phyloP scores from a whole-genome alignment of 2,797 vertebrate genomes.

The Sebastes diploproa region DNA sequence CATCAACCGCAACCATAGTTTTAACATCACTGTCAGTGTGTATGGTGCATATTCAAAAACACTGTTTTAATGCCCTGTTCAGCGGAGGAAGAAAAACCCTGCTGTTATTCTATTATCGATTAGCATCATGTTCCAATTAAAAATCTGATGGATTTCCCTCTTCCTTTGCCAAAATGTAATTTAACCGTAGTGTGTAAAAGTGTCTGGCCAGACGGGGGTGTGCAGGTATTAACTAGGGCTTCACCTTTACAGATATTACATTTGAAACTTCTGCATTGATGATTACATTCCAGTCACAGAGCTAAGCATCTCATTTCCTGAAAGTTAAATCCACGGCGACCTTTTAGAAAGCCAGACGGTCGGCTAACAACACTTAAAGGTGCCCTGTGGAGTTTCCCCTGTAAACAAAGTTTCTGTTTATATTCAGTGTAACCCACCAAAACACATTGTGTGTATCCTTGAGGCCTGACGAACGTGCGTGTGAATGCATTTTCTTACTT shows the following conservation, averaged over 20 bases:
- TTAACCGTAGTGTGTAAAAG: not conserved
- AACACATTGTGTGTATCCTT: not conserved
- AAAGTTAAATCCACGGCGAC: not conserved
- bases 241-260: not conserved
- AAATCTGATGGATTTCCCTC: not conserved
- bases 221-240: not conserved
- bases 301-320: not conserved
- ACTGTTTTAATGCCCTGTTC: not conserved
- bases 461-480: not conserved
- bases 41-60: too few species aligned
- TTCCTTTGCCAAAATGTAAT: not conserved
- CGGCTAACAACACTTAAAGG: not conserved
- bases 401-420: not conserved
- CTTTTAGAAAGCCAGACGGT: not conserved
- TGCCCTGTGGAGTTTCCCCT: not conserved
- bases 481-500: not conserved
- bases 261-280: not conserved
- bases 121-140: not conserved
- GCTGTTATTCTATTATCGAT: not conserved
- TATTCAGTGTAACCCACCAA: not conserved
- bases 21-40: not conserved
- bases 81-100: not conserved
- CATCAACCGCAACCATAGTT: not conserved
- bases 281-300: conserved; percentile 7
- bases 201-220: not conserved